These are phyloP conservation scores for Toxotes jaculatrix DNA, from an alignment of 2,113 vertebrate species.

Conservation along the genomic window DNA sequence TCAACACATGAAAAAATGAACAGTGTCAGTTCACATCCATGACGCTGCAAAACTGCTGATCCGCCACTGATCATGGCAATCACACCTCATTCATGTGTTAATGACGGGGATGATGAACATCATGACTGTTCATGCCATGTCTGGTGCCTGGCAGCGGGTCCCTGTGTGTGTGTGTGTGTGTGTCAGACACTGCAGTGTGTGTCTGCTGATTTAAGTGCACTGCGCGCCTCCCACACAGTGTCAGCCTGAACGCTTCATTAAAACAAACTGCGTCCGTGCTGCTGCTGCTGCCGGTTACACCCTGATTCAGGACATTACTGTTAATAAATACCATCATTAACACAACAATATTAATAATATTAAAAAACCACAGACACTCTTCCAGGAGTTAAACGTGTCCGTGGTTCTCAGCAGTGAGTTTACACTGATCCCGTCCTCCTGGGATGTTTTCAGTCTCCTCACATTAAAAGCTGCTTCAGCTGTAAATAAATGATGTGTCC, in stretches of 20 bases:
- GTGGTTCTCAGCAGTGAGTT: conserved; percentile 1
- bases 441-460: conserved; percentile 11
- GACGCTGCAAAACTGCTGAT: conserved; percentile 8
- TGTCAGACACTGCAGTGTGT: conserved; percentile 59
- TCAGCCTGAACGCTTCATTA: background rate
- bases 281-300: background rate
- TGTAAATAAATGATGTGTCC: no score
- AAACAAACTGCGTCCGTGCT: background rate
- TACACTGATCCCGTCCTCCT: background rate
- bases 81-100: background rate
- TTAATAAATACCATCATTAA: background rate
- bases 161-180: conserved; percentile 26
- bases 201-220: conserved; percentile 51
- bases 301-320: background rate
- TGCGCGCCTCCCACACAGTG: conserved; percentile 42
- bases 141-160: conserved; percentile 14
- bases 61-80: background rate
- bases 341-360: background rate
- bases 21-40: background rate
- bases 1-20: no score
- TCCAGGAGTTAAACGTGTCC: background rate
- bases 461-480: no score
- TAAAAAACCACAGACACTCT: background rate
- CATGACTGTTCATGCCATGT: background rate
- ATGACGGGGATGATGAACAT: background rate